Evolutionary conservation across 2,797 vertebrate genomes (phyloP).

Genomic region (Lepilemur ruficaudatus): DNA sequence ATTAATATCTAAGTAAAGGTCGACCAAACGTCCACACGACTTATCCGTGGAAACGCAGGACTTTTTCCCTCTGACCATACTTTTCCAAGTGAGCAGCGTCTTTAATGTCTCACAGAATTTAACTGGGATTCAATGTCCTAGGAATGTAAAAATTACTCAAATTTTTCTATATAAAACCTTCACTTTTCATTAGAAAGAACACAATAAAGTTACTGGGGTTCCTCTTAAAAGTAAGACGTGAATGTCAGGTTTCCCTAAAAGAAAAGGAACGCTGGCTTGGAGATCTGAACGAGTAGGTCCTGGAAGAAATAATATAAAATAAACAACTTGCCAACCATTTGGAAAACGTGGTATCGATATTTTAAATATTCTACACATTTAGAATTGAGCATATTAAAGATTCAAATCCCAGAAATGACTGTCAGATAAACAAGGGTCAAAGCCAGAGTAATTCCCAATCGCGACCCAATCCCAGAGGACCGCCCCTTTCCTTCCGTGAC

Average conservation of each 20-base stretch:
- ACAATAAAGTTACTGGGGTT: not conserved
- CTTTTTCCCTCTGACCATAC: constrained; percentile 48
- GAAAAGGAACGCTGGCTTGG: constrained; percentile 66
- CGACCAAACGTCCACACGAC: not conserved
- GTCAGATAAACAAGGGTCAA: constrained; percentile 56
- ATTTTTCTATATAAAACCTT: constrained; percentile 1
- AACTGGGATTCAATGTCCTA: not conserved
- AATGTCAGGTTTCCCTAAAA: constrained; percentile 56
- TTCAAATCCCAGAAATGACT: constrained; percentile 60
- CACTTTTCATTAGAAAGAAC: constrained; percentile 33
- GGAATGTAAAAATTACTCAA: constrained; percentile 3
- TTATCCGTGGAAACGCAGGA: not conserved
- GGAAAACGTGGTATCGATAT: constrained; percentile 59
- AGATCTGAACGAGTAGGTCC: constrained; percentile 65
- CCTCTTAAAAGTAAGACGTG: not conserved
- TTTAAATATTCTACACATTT: constrained; percentile 26
- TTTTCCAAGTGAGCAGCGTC: constrained; percentile 56
- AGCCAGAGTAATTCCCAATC: not conserved
- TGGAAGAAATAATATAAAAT: constrained; percentile 49
- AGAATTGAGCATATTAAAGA: constrained; percentile 45
- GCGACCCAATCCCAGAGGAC: not conserved
- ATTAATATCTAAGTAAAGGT: constrained; percentile 52
- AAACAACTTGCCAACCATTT: constrained; percentile 66
- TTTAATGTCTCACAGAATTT: constrained; percentile 43
- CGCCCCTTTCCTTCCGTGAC: not conserved